These are phyloP conservation scores for Automeris io DNA, from an alignment of 2,888 invertebrate species.

Conservation along the genomic window DNA sequence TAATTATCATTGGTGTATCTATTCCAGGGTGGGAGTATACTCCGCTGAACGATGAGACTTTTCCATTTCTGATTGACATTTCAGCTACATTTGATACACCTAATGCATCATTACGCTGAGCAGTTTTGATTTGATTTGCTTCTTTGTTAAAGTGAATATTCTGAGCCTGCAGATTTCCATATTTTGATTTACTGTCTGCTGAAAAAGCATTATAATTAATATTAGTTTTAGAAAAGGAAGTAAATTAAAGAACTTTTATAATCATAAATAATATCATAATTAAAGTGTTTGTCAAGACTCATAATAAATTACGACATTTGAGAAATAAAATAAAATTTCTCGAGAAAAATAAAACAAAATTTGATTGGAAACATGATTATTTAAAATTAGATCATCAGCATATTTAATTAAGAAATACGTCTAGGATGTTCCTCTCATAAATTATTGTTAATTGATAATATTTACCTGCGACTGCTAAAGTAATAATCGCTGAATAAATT, in stretches of 20 bases:
- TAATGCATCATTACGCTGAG: slow-evolving; percentile 13
- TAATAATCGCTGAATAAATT: slow-evolving; percentile 20
- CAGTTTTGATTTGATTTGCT: slow-evolving; percentile 4
- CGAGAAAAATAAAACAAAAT: neutral
- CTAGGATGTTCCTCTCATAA: neutral
- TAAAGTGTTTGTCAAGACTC: no score
- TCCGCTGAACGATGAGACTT: slow-evolving; percentile 42
- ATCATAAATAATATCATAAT: no score
- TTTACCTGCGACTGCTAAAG: slow-evolving; percentile 30
- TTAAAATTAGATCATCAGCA: neutral
- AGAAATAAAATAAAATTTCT: no score
- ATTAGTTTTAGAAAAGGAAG: no score
- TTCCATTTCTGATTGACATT: slow-evolving; percentile 42
- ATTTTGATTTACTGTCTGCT: neutral
- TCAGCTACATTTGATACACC: slow-evolving; percentile 47
- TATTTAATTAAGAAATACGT: neutral
- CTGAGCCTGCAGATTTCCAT: no score
- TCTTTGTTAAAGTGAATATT: no score
- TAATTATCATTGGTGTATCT: slow-evolving; percentile 19
- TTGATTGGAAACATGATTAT: neutral
- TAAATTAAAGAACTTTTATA: no score
- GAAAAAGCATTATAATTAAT: neutral
- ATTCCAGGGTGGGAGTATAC: slow-evolving; percentile 36
- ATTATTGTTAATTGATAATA: slow-evolving; percentile 10
- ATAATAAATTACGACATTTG: no score